These are phyloP conservation scores for Pristionchus maxplancki DNA, from an alignment of 2,888 invertebrate species.

Conservation along the genomic window DNA sequence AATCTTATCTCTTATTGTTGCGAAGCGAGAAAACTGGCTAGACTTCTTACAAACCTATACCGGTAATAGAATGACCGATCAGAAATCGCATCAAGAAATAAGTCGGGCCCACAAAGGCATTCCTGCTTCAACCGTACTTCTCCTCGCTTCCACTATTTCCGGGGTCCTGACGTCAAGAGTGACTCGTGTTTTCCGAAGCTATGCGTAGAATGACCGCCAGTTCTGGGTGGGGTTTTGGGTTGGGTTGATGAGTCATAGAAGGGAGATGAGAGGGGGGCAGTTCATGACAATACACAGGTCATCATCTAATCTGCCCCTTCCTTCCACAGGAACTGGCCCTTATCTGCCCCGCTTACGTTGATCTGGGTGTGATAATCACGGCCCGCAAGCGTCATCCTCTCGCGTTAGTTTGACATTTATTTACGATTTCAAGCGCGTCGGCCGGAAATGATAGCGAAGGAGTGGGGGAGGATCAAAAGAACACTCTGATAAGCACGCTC, in stretches of 20 bases:
- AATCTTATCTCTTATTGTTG: no score
- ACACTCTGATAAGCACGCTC: not conserved
- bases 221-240: not conserved
- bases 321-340: not conserved
- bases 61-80: no score
- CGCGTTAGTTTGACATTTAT: not conserved
- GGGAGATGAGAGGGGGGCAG: not conserved
- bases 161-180: not conserved
- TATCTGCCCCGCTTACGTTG: not conserved
- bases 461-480: not conserved
- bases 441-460: constrained; percentile 27
- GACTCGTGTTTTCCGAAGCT: not conserved
- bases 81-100: no score
- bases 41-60: no score
- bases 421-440: not conserved
- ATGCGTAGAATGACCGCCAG: not conserved
- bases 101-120: no score
- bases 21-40: no score
- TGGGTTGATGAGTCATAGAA: not conserved
- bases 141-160: not conserved
- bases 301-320: not conserved
- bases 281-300: not conserved
- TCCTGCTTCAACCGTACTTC: no score
- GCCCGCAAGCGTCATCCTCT: not conserved
- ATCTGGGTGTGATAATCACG: not conserved